These are phyloP conservation scores for Drosophila kuntzei DNA, from an alignment of 2,888 invertebrate genomes.

Conservation along the genomic window DNA sequence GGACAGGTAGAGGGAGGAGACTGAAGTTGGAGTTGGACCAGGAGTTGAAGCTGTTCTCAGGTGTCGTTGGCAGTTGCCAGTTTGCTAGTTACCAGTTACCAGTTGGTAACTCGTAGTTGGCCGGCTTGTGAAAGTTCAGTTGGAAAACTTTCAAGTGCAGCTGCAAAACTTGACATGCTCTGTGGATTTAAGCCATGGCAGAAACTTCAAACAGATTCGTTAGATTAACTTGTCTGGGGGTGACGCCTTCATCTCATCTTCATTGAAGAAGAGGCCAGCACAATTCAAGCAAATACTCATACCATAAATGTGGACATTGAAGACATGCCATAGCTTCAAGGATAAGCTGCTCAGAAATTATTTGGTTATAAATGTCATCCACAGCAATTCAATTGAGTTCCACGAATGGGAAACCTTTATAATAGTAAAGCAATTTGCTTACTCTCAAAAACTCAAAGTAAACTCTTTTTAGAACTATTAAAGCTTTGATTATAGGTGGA, in stretches of 20 bases:
- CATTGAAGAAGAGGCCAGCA: neutral
- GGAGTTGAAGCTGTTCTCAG: slow-evolving; percentile 39
- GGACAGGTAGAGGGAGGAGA: neutral
- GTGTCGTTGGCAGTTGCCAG: slow-evolving; percentile 37
- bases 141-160: slow-evolving; percentile 78
- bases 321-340: slow-evolving; percentile 39
- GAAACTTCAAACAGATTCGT: slow-evolving; percentile 46
- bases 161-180: slow-evolving; percentile 58
- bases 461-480: slow-evolving; percentile 9
- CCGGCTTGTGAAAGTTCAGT: slow-evolving; percentile 57
- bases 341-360: slow-evolving; percentile 38
- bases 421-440: neutral
- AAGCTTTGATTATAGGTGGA: slow-evolving; percentile 2
- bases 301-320: slow-evolving; percentile 53
- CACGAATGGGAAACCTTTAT: neutral
- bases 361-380: slow-evolving; percentile 41
- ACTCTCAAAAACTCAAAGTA: neutral
- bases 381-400: slow-evolving; percentile 37
- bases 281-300: slow-evolving; percentile 26
- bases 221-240: slow-evolving; percentile 51
- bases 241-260: neutral
- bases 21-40: neutral
- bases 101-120: slow-evolving; percentile 38
- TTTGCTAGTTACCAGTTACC: slow-evolving; percentile 21
- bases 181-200: slow-evolving; percentile 34